Percentiles rank a stretch among this genome's conserved stretches.
Evolutionary conservation across 1,140 invertebrate species (phyloP).

Genomic region (Dryas iulia): DNA sequence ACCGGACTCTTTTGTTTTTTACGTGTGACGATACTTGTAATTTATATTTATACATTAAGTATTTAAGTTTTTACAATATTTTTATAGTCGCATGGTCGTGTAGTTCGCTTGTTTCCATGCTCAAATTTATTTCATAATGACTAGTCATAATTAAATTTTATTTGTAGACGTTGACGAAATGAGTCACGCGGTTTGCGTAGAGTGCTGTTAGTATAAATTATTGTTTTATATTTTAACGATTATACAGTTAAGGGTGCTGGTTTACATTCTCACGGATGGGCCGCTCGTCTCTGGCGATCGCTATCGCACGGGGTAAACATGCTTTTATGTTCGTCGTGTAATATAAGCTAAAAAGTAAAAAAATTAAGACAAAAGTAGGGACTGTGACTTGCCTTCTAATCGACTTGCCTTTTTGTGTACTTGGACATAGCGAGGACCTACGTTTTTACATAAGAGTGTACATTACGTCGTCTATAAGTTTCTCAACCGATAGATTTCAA

Average conservation of each 20-base stretch:
- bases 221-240: slow-evolving; percentile 58
- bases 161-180: slow-evolving; percentile 50
- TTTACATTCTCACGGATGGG: slow-evolving; percentile 52
- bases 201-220: slow-evolving; percentile 67
- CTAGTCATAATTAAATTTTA: slow-evolving; percentile 78
- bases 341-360: slow-evolving; percentile 45
- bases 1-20: slow-evolving; percentile 48
- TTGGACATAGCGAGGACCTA: slow-evolving; percentile 29
- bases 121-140: slow-evolving; percentile 76
- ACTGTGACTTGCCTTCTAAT: slow-evolving; percentile 66
- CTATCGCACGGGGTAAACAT: slow-evolving; percentile 40
- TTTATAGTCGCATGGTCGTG: slow-evolving; percentile 76
- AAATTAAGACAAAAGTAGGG: slow-evolving; percentile 49
- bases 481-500: slow-evolving; percentile 5
- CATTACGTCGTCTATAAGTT: background rate
- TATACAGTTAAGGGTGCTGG: slow-evolving; percentile 61
- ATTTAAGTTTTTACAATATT: slow-evolving; percentile 74
- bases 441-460: slow-evolving; percentile 11
- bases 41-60: slow-evolving; percentile 70
- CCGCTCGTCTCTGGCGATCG: slow-evolving; percentile 47
- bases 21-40: slow-evolving; percentile 69
- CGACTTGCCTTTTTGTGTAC: slow-evolving; percentile 65
- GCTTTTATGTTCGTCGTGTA: slow-evolving; percentile 64
- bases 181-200: slow-evolving; percentile 61
- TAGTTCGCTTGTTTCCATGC: slow-evolving; percentile 76